Evolutionary conservation across 2,888 invertebrate genomes (phyloP).

Genomic region (Temnothorax unifasciatus): DNA sequence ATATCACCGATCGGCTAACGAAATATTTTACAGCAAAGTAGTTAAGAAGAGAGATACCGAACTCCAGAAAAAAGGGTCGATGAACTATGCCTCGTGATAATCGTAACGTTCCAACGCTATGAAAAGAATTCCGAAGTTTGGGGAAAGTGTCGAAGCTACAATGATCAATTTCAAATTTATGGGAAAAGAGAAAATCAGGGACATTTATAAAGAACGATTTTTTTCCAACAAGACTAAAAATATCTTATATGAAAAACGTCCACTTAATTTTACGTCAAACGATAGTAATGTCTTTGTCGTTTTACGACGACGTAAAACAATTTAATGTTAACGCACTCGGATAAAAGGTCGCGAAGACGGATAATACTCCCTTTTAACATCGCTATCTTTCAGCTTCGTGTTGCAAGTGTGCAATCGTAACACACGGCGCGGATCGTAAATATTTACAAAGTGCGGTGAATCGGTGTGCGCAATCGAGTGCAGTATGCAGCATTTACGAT

Average conservation of each 20-base stretch:
- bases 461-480: slow-evolving; percentile 1
- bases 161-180: not conserved
- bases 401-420: slow-evolving; percentile 1
- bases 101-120: not conserved
- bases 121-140: not conserved
- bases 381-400: slow-evolving; percentile 9
- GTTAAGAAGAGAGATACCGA: not conserved
- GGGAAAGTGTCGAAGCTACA: not conserved
- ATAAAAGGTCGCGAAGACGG: slow-evolving; percentile 16
- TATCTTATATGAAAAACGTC: not conserved
- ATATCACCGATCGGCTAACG: not conserved
- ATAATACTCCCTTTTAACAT: slow-evolving; percentile 23
- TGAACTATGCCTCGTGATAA: not conserved
- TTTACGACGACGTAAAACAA: slow-evolving; percentile 28
- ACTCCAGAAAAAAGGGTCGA: not conserved
- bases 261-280: not conserved
- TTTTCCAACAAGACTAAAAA: not conserved
- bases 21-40: not conserved
- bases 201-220: not conserved
- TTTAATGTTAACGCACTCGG: slow-evolving; percentile 15
- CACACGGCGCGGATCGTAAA: not conserved
- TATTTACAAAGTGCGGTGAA: slow-evolving; percentile 20
- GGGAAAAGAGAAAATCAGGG: not conserved
- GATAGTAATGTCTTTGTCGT: not conserved
- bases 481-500: not conserved